Evolutionary conservation across 2,888 invertebrate species (phyloP).

Genomic region (Hydraecia micacea): DNA sequence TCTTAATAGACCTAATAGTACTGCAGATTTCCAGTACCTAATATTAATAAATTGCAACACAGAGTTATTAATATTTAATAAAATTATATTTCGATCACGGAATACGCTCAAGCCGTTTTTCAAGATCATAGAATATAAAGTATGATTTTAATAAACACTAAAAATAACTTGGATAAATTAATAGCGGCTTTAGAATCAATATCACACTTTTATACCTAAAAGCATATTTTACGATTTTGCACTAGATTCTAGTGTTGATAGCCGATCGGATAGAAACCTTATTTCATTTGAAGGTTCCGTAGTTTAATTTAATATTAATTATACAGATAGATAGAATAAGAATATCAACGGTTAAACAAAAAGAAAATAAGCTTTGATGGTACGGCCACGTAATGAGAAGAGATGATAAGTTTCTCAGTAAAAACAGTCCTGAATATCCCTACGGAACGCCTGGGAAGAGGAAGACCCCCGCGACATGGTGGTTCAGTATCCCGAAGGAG

Average conservation of each 20-base stretch:
- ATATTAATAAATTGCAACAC: constrained; percentile 1
- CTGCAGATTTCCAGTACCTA: constrained; percentile 5
- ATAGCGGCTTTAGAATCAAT: constrained; percentile 49
- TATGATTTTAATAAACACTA: constrained; percentile 56
- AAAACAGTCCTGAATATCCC: too few relatives aligned
- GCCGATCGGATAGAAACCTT: background rate
- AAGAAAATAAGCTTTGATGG: too few relatives aligned
- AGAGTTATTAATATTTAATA: constrained; percentile 35
- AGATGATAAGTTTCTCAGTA: too few relatives aligned
- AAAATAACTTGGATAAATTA: constrained; percentile 60
- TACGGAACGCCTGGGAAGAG: too few relatives aligned
- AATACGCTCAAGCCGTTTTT: constrained; percentile 25
- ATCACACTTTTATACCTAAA: constrained; percentile 54
- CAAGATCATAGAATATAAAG: constrained; percentile 60
- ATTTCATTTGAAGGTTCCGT: constrained; percentile 16
- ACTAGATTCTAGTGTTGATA: constrained; percentile 35
- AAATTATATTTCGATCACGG: constrained; percentile 39
- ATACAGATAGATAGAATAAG: background rate
- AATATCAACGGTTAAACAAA: background rate
- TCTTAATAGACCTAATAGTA: background rate
- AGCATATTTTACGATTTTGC: constrained; percentile 56
- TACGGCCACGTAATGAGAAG: too few relatives aligned
- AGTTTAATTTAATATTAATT: background rate
- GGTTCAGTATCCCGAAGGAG: too few relatives aligned
- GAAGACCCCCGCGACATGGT: too few relatives aligned